Base-by-base conservation (phyloP, 2,888 invertebrate species). In the Pristionchus exspectatus region DNA sequence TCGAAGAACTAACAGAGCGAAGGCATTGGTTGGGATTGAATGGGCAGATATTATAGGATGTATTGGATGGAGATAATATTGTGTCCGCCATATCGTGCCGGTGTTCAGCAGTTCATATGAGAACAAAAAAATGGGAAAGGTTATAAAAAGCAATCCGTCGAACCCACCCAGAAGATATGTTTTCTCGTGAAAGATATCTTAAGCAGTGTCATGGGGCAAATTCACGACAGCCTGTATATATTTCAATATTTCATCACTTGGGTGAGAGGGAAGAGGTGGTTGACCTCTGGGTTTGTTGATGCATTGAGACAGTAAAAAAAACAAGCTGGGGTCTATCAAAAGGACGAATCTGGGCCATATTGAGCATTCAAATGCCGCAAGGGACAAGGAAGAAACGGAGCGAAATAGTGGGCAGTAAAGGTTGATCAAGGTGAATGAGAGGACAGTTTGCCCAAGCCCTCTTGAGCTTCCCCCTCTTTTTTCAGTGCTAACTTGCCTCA, bases 361-460 rank as follows among this genome's bases (percentile, higher is more conserved):
- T 38, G 38, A 2, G 24, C 38, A 81, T 81, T 81, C n/a, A 81
- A 81, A 50, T 81, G 81, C 81, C 81, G 44, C 44, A 5, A n/a
- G 81, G 44, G 81, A 81, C 38, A n/a, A 16, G n/a, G 27, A 24
- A 33, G 63, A 63, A 63, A 63, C 24, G 10, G 63, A 2, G 38
- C 1, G 33, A 24, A 44, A 74, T 74, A 44, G 81, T 54, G 50
- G 81, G 81, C 50, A 81, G 81, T 81, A 50, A 81, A 81, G 81
- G 50, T 44, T 81, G 81, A 81, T 81, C 81, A 81, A 81, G 81
- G 81, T 81, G 81, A 81, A 81, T 81, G 50, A 54, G 74, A 54
- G 72, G 21, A n/a, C 12, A 77, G 77, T 77, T 38, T 77, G 77
- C 27, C 9, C 50, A 81, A 30, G 50, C 50, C 81, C 81, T 81